Percentiles rank a stretch among this genome's conserved stretches.
These are phyloP conservation scores for Neoscelio sp. DNA, from an alignment of 2,888 invertebrate species.

Conservation along the genomic window DNA sequence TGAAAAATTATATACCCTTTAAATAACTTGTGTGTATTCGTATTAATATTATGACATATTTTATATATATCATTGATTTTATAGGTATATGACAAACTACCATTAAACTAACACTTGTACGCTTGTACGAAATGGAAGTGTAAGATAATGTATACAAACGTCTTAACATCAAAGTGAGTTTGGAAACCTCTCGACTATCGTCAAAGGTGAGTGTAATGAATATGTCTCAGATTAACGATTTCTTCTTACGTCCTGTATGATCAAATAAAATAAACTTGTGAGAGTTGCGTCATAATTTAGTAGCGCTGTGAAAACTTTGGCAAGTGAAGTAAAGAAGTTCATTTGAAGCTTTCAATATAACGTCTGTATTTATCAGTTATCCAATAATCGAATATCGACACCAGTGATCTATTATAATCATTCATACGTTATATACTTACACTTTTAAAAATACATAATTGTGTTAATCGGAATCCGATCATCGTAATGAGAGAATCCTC, in stretches of 20 bases:
- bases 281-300: constrained; percentile 38
- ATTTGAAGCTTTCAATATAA: background rate
- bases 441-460: too few species aligned
- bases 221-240: constrained; percentile 70
- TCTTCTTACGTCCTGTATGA: constrained; percentile 56
- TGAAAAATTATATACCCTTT: too few species aligned
- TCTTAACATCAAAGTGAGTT: constrained; percentile 49
- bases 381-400: constrained; percentile 11
- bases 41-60: too few species aligned
- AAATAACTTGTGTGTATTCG: too few species aligned
- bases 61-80: too few species aligned
- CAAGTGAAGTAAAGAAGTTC: constrained; percentile 10
- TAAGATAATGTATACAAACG: constrained; percentile 25
- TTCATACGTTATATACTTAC: too few species aligned
- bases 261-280: constrained; percentile 70
- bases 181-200: constrained; percentile 26
- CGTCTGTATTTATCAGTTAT: constrained; percentile 20
- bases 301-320: constrained; percentile 27
- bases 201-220: constrained; percentile 66
- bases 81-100: background rate
- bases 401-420: constrained; percentile 4
- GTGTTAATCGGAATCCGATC: too few species aligned
- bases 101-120: background rate
- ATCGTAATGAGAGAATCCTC: too few species aligned
- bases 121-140: too few species aligned